Evolutionary conservation across 1,140 invertebrate species (phyloP).

Genomic region (Hyles euphorbiae): DNA sequence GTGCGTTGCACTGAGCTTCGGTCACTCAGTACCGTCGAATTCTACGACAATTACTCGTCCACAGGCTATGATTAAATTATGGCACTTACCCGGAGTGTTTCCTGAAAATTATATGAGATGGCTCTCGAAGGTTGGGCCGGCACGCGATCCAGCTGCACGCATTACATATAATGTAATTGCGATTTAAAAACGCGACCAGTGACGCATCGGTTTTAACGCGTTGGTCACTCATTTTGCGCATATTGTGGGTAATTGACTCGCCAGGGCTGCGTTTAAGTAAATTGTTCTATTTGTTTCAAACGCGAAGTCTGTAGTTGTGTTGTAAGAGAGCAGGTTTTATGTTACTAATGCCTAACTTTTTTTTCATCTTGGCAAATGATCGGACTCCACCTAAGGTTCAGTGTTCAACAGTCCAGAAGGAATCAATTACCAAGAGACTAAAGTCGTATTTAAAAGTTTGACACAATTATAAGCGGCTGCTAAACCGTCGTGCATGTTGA

Average conservation of each 20-base stretch:
- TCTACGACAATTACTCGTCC: conserved; percentile 67
- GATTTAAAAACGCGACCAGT: conserved; percentile 67
- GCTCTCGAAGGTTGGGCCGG: conserved; percentile 63
- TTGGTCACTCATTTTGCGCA: conserved; percentile 48
- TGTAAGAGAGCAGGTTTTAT: too few species aligned
- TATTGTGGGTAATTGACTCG: conserved; percentile 40
- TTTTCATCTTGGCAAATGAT: too few species aligned
- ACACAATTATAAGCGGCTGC: too few species aligned
- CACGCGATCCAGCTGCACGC: conserved; percentile 68
- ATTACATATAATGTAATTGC: conserved; percentile 55
- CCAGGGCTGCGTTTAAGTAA: conserved; percentile 15
- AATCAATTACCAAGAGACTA: too few species aligned
- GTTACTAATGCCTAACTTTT: too few species aligned
- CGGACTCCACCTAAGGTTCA: too few species aligned
- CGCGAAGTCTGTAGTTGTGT: too few species aligned
- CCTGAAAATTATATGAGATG: conserved; percentile 74
- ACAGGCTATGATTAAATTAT: conserved; percentile 73
- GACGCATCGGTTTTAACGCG: conserved; percentile 71
- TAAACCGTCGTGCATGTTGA: too few species aligned
- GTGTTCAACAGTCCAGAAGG: too few species aligned
- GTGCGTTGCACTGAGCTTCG: neutral
- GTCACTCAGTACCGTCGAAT: conserved; percentile 56
- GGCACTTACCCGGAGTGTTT: conserved; percentile 69
- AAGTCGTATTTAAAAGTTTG: too few species aligned
- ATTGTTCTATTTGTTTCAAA: conserved; percentile 4